Base-by-base conservation (phyloP, 2,113 vertebrate species). In the Probosciger aterrimus region DNA sequence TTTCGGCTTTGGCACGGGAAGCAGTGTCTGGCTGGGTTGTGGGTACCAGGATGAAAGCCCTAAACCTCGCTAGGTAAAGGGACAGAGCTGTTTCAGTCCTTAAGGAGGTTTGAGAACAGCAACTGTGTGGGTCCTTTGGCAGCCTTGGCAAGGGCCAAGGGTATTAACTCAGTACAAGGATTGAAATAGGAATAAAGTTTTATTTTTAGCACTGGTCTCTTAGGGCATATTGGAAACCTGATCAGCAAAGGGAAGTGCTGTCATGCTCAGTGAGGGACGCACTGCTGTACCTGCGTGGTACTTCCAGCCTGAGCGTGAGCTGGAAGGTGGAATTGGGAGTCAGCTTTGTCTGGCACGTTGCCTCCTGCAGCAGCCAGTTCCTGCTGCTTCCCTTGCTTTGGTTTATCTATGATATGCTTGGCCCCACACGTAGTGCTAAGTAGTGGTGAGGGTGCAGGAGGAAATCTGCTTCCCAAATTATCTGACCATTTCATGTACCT, bases 11-110 rank as follows among this genome's bases (percentile, higher is more conserved):
- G 0, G 3, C 41, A 5, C 0, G 2, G 43, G 57, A 52, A 49
- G 55, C 74, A 67, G 60, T 0, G 0, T 35, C 55, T 0, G 0
- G 17, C 19, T 0, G 2, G 53, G 18, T 31, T 18, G 2, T 0
- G 6, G 63, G 8, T 11, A 4, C 4, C 0, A 1, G 28, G 24
- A 7, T 69, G 71, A 63, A 44, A 77, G 44, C 57, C 43, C 49
- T 77, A 18, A 65, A 37, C 59, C 67, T 88, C 0, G 0, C 47
- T 39, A 12, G 65, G 76, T 33, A 3, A 35, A 33, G 83, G 44
- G 39, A 41, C 0, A 0, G 75, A 63, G 71, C 53, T 0, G 0
- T 14, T 50, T 53, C 64, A 71, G 76, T 30, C 43, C 43, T 69
- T 92, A 71, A 93, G 27, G 93, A 68, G 91, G 77, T 75, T 91